Conservation (phyloP, 2,888 invertebrate genomes). For the Melitaea athalia region DNA sequence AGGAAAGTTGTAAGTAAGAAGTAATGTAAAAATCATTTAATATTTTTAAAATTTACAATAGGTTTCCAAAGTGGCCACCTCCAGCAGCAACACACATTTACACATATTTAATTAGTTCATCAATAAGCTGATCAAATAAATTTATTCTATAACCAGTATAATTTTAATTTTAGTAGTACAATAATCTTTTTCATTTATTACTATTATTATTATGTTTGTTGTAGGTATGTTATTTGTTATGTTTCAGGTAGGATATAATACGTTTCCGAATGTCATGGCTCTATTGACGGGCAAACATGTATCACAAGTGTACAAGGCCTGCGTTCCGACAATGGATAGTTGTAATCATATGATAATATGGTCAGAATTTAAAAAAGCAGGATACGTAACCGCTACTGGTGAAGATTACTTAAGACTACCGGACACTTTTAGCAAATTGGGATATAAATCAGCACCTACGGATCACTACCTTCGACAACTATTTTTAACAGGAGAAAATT, state of each 20-base stretch:
- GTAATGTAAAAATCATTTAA: no score
- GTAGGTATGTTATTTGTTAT: neutral
- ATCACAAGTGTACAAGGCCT: slow-evolving; percentile 75
- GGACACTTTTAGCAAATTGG: slow-evolving; percentile 84
- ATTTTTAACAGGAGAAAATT: slow-evolving; percentile 83
- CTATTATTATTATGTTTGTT: neutral
- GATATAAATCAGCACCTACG: slow-evolving; percentile 88
- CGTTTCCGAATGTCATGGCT: slow-evolving; percentile 93
- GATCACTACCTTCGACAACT: slow-evolving; percentile 91
- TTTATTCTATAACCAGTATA: no score
- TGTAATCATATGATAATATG: slow-evolving; percentile 89
- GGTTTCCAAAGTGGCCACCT: no score
- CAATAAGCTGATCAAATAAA: no score
- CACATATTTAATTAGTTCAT: no score
- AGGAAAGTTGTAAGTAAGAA: no score
- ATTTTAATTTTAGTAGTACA: no score
- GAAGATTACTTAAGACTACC: slow-evolving; percentile 86
- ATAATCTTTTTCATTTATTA: no score
- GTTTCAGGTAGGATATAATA: slow-evolving; percentile 89
- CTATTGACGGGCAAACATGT: slow-evolving; percentile 86
- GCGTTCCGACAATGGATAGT: slow-evolving; percentile 68
- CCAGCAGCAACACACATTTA: no score
- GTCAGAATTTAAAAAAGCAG: slow-evolving; percentile 85
- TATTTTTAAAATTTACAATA: no score
- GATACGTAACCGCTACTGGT: slow-evolving; percentile 89